Percentiles rank a stretch among this genome's conserved stretches.
phyloP scores from a whole-genome alignment of 2,888 invertebrate species.

The Sialis fuliginosa region DNA sequence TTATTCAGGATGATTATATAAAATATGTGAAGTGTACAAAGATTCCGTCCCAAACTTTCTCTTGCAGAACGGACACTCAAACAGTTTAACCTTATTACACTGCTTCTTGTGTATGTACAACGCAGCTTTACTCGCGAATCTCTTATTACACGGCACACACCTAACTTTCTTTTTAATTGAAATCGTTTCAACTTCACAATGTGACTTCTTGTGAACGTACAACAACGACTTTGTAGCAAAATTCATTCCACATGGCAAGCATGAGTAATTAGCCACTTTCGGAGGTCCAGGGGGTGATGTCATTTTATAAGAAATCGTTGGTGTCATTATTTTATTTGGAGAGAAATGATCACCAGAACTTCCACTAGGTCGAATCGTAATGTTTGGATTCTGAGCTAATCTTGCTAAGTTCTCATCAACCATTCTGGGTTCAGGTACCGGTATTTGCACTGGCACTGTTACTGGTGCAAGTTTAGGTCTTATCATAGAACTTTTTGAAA shows the following conservation, averaged over 20 bases:
- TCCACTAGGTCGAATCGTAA: slow-evolving; percentile 3
- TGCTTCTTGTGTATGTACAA: slow-evolving; percentile 27
- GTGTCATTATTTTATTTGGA: background rate
- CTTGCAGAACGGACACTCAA: slow-evolving; percentile 27
- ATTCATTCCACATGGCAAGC: slow-evolving; percentile 3
- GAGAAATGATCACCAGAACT: background rate
- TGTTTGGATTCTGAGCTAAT: slow-evolving; percentile 1
- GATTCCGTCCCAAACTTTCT: slow-evolving; percentile 26
- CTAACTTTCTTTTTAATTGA: slow-evolving; percentile 15
- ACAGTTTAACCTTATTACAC: slow-evolving; percentile 16
- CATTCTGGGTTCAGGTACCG: background rate
- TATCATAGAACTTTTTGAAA: background rate
- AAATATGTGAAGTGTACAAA: slow-evolving; percentile 27
- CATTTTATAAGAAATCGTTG: no score
- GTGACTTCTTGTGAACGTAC: slow-evolving; percentile 3
- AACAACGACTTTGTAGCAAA: slow-evolving; percentile 2
- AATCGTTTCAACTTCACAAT: background rate
- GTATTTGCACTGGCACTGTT: background rate
- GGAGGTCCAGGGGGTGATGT: no score
- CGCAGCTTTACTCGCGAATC: slow-evolving; percentile 24
- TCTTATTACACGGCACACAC: slow-evolving; percentile 25
- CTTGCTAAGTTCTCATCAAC: slow-evolving; percentile 4
- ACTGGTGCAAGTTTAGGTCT: background rate
- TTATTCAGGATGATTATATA: slow-evolving; percentile 27
- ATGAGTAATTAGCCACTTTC: background rate